These are phyloP conservation scores for Acanthurus lineatus DNA, from an alignment of 2,797 vertebrate genomes.

Conservation along the genomic window DNA sequence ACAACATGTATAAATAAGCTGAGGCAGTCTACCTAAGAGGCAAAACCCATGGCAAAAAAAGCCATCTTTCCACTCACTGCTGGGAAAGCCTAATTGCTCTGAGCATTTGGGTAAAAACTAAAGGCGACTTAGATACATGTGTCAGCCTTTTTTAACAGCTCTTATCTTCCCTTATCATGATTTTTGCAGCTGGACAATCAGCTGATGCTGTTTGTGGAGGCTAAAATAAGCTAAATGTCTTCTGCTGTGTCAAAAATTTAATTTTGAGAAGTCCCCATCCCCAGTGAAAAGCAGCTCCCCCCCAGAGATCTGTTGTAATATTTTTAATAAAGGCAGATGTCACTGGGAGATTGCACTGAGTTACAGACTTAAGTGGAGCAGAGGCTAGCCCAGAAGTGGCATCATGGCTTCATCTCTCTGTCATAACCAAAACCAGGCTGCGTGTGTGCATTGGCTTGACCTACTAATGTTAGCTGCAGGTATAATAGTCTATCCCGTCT, in stretches of 20 bases:
- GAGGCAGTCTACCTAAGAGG: no score
- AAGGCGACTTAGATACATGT: background rate
- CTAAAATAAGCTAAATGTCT: slow-evolving; percentile 2
- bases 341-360: slow-evolving; percentile 10
- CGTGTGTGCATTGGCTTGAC: slow-evolving; percentile 26
- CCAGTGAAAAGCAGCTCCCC: background rate
- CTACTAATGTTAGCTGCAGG: slow-evolving; percentile 64
- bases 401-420: slow-evolving; percentile 10
- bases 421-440: slow-evolving; percentile 15
- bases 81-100: background rate
- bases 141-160: background rate
- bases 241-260: slow-evolving; percentile 29
- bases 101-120: no score
- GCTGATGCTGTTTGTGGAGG: background rate
- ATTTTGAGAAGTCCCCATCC: slow-evolving; percentile 14
- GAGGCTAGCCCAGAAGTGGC: slow-evolving; percentile 21
- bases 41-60: background rate
- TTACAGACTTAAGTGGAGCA: slow-evolving; percentile 40
- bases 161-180: background rate
- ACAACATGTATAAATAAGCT: no score
- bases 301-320: slow-evolving; percentile 39
- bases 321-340: slow-evolving; percentile 33
- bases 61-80: background rate
- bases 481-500: slow-evolving; percentile 38
- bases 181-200: background rate